Evolutionary conservation across 2,888 invertebrate genomes (phyloP).

Genomic region (Lasioglossum morio): DNA sequence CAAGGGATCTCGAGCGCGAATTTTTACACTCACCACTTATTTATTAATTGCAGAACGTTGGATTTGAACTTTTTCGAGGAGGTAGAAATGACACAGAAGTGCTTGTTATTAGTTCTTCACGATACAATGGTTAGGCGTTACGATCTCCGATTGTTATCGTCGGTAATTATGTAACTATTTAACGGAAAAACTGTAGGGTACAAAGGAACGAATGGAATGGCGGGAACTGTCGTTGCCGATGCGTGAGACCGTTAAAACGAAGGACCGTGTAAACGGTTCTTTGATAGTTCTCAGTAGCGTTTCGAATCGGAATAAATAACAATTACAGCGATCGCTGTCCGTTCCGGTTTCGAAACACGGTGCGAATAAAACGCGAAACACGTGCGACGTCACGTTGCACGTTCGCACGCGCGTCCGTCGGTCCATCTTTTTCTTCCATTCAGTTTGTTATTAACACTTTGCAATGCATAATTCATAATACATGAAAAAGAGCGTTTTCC

Average conservation of each 20-base stretch:
- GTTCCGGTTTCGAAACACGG: conserved; percentile 30
- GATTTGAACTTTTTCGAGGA: neutral
- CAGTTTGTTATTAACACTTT: neutral
- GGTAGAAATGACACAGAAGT: neutral
- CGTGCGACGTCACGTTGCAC: conserved; percentile 40
- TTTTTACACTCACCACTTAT: neutral
- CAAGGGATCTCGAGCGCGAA: neutral
- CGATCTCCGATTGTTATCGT: conserved; percentile 28
- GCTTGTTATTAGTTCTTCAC: neutral
- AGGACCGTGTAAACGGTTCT: conserved; percentile 45
- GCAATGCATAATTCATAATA: neutral
- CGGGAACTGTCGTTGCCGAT: conserved; percentile 4
- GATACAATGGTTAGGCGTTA: neutral
- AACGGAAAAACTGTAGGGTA: conserved; percentile 21
- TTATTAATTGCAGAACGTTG: neutral
- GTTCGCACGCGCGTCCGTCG: neutral
- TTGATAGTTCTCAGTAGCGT: conserved; percentile 18
- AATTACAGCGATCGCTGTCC: conserved; percentile 36
- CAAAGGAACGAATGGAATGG: conserved; percentile 2
- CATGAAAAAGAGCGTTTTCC: neutral
- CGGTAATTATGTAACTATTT: conserved; percentile 51
- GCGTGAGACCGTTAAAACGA: conserved; percentile 26
- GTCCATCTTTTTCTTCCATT: conserved; percentile 4
- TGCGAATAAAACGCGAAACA: conserved; percentile 21
- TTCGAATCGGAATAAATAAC: conserved; percentile 30